Base-by-base conservation (phyloP, 1,140 invertebrate species). In the Drosophila ohnishii region DNA sequence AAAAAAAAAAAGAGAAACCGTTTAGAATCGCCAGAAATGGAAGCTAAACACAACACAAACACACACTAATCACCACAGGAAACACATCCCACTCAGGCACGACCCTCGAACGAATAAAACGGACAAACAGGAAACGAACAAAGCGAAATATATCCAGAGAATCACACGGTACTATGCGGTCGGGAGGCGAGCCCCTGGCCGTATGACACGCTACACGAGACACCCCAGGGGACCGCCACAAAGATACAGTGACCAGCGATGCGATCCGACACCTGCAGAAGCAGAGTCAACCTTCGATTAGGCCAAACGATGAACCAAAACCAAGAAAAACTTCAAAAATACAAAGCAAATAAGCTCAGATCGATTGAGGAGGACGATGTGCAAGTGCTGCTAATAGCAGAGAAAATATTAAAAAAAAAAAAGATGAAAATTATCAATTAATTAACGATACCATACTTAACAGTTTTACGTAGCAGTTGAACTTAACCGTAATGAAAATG, bases 401-500 rank as follows among this genome's bases (percentile, higher is more conserved):
- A 59, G 70, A 75, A 53, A 62, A 72, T 60, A 75, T 57, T 13
- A 71, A 75, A 79, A 78, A 81, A 71, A 62, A 32, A 45, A 4
- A 22, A 22, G 8, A 25, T 25, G 6, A 28, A 9, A 25, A 62
- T 63, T 63, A 58, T 65, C 35, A 44, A 66, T 32, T 65, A 80
- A 65, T 47, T 47, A 53, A 35, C 5, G 61, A 57, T 79, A 76
- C 35, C 53, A 45, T 75, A 84, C 60, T 80, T 80, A 84, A 81
- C 56, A 78, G 65, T 82, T 79, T 86, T 75, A 77, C 63, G 79
- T 82, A 87, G 83, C 65, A 66, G 82, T 86, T 86, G 78, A 48
- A 82, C 66, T 82, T 82, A 80, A 84, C 45, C 22, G 66, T 80
- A 71, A 77, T 50, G 70, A 60, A 83, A 83, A 85, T 78, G 78